A percentile compares a stretch with the other conserved stretches of the same genome.
These are phyloP conservation scores for Casuarius casuarius DNA, from an alignment of 2,113 vertebrate species.

Conservation along the genomic window DNA sequence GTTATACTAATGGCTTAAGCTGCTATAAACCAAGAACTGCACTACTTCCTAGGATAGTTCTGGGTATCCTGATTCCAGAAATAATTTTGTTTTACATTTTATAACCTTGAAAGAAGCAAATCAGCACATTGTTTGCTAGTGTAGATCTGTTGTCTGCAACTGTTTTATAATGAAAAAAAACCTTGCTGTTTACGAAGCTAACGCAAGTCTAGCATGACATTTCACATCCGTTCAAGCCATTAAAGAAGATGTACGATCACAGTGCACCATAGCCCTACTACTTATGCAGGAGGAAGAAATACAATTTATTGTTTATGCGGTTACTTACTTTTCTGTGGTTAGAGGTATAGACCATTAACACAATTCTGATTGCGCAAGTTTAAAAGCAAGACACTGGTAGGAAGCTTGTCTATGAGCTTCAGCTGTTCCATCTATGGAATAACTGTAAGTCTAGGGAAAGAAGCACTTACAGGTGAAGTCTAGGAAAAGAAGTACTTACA, in stretches of 20 bases:
- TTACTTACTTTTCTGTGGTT: background rate
- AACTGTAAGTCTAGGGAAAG: background rate
- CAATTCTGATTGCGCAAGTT: background rate
- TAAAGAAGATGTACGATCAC: background rate
- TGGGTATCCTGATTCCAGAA: background rate
- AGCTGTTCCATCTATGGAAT: background rate
- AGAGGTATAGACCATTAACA: background rate
- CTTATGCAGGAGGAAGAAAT: background rate
- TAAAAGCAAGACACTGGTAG: background rate
- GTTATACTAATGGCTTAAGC: background rate
- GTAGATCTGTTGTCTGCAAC: background rate
- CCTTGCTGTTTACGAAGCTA: background rate
- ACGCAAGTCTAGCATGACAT: background rate
- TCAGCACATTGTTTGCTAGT: background rate
- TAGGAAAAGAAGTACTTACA: background rate
- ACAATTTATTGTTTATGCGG: background rate
- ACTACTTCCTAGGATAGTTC: background rate
- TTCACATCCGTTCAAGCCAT: background rate
- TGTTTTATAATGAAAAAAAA: background rate
- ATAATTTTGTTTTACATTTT: background rate
- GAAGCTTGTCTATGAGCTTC: background rate
- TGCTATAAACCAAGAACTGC: background rate
- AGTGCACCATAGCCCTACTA: fast-evolving
- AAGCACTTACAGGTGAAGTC: background rate
- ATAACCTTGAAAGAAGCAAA: background rate